Conservation (phyloP, 1,140 invertebrate genomes). For the Theocolax elegans region DNA sequence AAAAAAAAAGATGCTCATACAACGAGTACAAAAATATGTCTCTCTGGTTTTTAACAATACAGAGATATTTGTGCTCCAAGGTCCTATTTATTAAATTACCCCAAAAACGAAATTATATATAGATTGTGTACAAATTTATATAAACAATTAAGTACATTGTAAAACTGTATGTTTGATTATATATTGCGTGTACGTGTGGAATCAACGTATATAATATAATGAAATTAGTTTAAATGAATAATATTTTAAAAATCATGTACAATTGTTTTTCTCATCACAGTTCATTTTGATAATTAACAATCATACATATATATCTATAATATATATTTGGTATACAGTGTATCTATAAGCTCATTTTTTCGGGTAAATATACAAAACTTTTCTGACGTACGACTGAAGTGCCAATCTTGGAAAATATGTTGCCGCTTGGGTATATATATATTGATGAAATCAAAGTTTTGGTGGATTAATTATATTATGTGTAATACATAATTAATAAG, state of each 20-base stretch:
- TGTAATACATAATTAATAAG: not conserved
- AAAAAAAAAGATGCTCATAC: not conserved
- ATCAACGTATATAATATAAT: not conserved
- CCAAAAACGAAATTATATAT: slow-evolving; percentile 5
- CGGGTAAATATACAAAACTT: not conserved
- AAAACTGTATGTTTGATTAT: slow-evolving; percentile 14
- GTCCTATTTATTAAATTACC: not conserved
- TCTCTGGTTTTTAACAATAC: not conserved
- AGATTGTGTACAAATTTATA: not conserved
- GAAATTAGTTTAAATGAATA: too few relatives aligned
- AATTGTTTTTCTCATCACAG: too few relatives aligned
- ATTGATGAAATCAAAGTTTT: slow-evolving; percentile 3
- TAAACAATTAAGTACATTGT: too few relatives aligned
- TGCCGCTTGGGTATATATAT: slow-evolving; percentile 1
- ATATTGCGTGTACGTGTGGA: slow-evolving; percentile 22
- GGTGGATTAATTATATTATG: not conserved
- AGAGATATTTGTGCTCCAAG: not conserved
- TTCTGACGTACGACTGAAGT: not conserved
- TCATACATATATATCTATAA: slow-evolving; percentile 1
- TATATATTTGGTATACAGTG: not conserved
- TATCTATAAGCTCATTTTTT: not conserved
- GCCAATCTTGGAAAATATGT: slow-evolving; percentile 13
- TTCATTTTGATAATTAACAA: too few relatives aligned
- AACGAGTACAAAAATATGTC: not conserved
- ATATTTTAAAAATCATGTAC: too few relatives aligned